Percentiles rank a stretch among this genome's conserved stretches.
Evolutionary conservation across 2,888 invertebrate genomes (phyloP).

Genomic region (Agrotis clavis): DNA sequence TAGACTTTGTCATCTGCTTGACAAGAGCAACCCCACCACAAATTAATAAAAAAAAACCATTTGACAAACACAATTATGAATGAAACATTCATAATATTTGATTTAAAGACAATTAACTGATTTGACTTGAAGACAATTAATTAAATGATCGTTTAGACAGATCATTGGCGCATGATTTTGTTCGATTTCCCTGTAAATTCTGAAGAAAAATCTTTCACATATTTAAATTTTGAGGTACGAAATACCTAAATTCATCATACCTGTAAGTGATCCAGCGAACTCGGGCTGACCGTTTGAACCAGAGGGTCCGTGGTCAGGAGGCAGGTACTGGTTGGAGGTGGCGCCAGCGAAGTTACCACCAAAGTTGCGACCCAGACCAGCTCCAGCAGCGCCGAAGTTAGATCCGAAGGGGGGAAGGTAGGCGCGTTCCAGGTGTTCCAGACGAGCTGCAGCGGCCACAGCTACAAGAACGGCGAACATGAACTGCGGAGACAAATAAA

Average conservation of each 20-base stretch:
- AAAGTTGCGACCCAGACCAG: constrained; percentile 17
- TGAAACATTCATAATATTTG: too few relatives aligned
- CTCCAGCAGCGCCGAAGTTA: constrained; percentile 54
- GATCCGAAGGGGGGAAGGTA: constrained; percentile 83
- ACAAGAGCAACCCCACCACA: too few relatives aligned
- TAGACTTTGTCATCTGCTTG: too few relatives aligned
- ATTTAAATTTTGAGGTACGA: too few relatives aligned
- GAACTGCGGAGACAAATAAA: constrained; percentile 71
- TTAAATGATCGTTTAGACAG: too few relatives aligned
- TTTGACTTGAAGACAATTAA: too few relatives aligned
- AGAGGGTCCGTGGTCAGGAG: constrained; percentile 80
- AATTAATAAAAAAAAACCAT: too few relatives aligned
- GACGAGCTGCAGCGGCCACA: constrained; percentile 80
- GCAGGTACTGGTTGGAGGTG: constrained; percentile 84
- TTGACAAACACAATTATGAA: too few relatives aligned
- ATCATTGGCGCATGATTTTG: too few relatives aligned
- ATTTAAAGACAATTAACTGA: too few relatives aligned
- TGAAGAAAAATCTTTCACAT: too few relatives aligned
- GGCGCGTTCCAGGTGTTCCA: constrained; percentile 84
- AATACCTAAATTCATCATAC: constrained; percentile 39
- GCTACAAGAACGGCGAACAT: constrained; percentile 82
- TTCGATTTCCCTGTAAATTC: too few relatives aligned
- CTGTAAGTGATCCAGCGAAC: constrained; percentile 63
- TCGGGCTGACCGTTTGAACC: constrained; percentile 62
- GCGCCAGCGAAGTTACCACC: constrained; percentile 65